Base-by-base conservation (phyloP, 2,888 invertebrate genomes). In the Hyalella azteca region DNA sequence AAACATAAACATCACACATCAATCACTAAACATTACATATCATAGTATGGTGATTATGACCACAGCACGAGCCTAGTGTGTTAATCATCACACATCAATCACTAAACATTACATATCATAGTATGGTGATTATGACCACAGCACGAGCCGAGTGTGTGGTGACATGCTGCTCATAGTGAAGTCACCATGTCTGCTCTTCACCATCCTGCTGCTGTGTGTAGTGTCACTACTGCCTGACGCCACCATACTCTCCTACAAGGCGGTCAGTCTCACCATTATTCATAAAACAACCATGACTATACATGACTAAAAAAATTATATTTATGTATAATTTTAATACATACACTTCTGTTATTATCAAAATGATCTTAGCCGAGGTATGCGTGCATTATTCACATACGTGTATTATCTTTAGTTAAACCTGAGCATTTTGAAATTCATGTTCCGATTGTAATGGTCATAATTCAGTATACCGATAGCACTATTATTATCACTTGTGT, bases 221-320 rank as follows among this genome's bases (percentile, higher is more conserved):
- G 60, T 77, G 4, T 81, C 78, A 22, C 80, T 83, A 13, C 26
- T 81, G 13, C 83, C 83, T 3, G 83, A 83, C 54, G 26, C 81
- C n/a, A 11, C 29, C 2, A 4, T 66, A 0, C 11, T 66, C n/a
- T 11, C 66, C 36, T 32, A 32, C 32, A 32, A 15, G 39, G 66
- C 66, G 7, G 66, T 66, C 11, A 66, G 66, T 54, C 26, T 5
- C n/a, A 1, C 15, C 49, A 45, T 45, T 11, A 15, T 11, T 3
- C 19, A 11, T 45, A 11, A 45, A 45, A 45, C 11, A 19, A 45
- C 19, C 13, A 1, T 13, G 3, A 13, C 49, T 15, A 4, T 49
- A 4, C 15, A 7, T 15, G 45, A 45, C 45, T 11, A 45, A 45
- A 11, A 11, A 45, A 11, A 45, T 15, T 11, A 11, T 15, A 15